Conservation (phyloP, 2,113 vertebrate genomes). For the Sphyrna mokarran region DNA sequence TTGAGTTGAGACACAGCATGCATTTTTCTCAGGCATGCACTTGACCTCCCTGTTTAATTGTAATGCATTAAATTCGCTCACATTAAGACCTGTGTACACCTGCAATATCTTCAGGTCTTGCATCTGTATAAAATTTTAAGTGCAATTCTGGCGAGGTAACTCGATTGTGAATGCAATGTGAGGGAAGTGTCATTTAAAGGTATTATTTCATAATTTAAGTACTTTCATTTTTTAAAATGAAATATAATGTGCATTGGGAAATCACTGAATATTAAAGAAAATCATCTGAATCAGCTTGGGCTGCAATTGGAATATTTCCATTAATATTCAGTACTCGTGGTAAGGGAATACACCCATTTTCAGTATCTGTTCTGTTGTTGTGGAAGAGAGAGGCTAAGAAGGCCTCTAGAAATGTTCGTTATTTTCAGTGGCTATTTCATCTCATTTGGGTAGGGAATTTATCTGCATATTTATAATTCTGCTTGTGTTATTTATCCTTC, state of each 20-base stretch:
- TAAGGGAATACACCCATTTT: neutral
- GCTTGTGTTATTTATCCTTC: neutral
- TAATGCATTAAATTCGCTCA: neutral
- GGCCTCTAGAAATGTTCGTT: neutral
- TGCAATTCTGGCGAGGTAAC: neutral
- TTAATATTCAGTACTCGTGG: neutral
- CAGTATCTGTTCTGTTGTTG: neutral
- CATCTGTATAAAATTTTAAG: neutral
- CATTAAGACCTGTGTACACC: neutral
- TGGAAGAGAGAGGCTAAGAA: neutral
- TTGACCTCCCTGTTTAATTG: neutral
- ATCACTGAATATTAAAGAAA: neutral
- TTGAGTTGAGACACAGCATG: neutral
- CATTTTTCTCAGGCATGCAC: neutral
- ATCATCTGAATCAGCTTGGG: neutral
- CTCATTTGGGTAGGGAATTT: neutral
- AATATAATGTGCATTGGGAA: conserved; percentile 4
- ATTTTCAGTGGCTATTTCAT: neutral
- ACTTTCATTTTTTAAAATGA: neutral
- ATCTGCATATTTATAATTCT: neutral
- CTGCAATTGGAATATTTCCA: neutral
- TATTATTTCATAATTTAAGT: neutral
- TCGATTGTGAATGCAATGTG: neutral
- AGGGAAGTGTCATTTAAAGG: neutral
- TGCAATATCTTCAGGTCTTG: neutral